phyloP scores from a whole-genome alignment of 2,888 invertebrate species.

The Leucophenga maculata region DNA sequence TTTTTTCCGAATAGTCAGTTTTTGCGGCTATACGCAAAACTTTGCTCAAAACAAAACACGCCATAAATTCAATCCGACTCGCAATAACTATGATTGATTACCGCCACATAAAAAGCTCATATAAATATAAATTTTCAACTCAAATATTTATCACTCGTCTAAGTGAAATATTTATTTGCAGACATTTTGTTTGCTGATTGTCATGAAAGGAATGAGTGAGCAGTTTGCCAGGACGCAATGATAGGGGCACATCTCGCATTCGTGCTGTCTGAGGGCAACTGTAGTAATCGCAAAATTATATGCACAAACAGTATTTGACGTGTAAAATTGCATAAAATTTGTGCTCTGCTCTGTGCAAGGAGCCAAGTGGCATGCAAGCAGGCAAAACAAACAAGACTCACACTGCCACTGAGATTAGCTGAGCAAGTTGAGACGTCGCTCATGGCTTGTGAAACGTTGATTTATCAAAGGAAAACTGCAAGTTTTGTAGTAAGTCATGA shows the following conservation, averaged over 20 bases:
- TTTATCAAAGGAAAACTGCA: background rate
- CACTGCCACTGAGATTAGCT: background rate
- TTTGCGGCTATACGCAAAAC: background rate
- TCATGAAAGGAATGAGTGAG: background rate
- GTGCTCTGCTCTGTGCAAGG: background rate
- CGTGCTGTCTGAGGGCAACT: background rate
- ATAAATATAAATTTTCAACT: no score
- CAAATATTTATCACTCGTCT: background rate
- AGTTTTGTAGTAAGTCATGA: background rate
- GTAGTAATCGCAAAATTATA: background rate
- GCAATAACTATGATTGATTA: no score
- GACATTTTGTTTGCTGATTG: no score
- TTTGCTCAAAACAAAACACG: background rate
- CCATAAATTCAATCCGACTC: background rate
- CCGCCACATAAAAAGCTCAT: no score
- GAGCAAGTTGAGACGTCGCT: no score
- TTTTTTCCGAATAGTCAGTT: background rate
- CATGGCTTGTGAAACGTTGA: background rate
- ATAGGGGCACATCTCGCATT: background rate
- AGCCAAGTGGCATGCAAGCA: background rate
- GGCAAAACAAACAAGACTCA: background rate
- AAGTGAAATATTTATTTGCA: background rate
- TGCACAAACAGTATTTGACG: constrained; percentile 17
- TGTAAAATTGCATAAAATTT: constrained; percentile 12
- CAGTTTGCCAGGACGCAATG: background rate